Evolutionary conservation across 2,797 vertebrate genomes (phyloP), one percentile per base, ranked within the genome.

Genomic region (Lates japonicus): DNA sequence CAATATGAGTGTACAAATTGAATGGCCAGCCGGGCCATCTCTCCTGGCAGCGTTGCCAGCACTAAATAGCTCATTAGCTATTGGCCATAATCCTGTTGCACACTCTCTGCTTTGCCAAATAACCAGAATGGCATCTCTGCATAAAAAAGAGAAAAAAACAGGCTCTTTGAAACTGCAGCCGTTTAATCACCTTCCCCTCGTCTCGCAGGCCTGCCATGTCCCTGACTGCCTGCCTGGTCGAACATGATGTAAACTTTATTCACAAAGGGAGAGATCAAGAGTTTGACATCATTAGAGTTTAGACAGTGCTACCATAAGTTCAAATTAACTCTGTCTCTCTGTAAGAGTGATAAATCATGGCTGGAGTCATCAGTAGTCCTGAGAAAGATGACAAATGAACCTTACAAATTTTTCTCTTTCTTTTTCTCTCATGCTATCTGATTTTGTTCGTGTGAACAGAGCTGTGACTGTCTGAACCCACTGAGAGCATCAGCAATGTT

Each of bases 31-130:
- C 77, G 57, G 37, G 61, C 63, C 63, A 41, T 84, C 41, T 70
- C 78, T 89, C 76, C 57, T 81, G 70, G 69, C 75, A 77, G 58
- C 10, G 1, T 14, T 57, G 65, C 80, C 80, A 78, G 60, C 61
- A 76, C 73, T 85, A 89, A 92, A 82, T 80, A 78, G 78, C 88
- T 91, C 83, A 91, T 94, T 91, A 94, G 88, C 77, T 60, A 41
- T 83, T 92, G 92, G 89, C 88, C 67, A 76, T 88, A 86, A 90
- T 92, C 81, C 88, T 78, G 59, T 76, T 82, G 80, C 77, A 63
- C 73, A 61, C 55, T 66, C 73, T 73, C 39, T 70, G 77, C 82
- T 77, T 78, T 75, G 88, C 87, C 87, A 89, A 84, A 86, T 83
- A 86, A 87, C 77, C 77, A 76, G 77, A 89, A 81, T 66, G 83